Evolutionary conservation across 1,140 invertebrate species (phyloP), one percentile per base, ranked within the genome.

Genomic region (Drosophila suzukii): DNA sequence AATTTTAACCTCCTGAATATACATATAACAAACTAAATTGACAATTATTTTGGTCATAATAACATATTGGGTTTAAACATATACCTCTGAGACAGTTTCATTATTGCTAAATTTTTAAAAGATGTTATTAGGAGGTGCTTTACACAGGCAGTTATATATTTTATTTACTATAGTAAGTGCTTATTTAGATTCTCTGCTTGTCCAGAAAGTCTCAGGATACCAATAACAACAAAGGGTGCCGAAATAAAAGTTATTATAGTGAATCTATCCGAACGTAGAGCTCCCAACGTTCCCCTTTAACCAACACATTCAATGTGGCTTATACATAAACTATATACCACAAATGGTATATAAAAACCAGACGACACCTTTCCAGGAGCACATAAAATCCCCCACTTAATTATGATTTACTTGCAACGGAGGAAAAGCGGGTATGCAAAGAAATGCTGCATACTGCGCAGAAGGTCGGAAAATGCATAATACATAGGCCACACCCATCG

Each of bases 401-500:
- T 68, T 67, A 77, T 68, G 50, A 61, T 75, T 75, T 74, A 46
- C 36, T 55, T 6, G 38, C 51, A 62, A 36, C 44, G 24, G 44
- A 27, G 36, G 47, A 12, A 39, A 34, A 15, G 38, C 27, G 43
- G 61, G 34, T 71, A 57, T 71, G 65, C 38, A 53, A 41, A 53
- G 36, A 53, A 61, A 43, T 41, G 34, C 13, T 30, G 49, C 41
- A 70, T 49, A 15, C 43, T 71, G 68, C 68, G 68, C 65, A 71
- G 53, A 30, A 32, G 30, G 63, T 44, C 38, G 55, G 17, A 34
- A 39, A 74, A 73, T 75, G 73, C 61, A 75, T 59, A 47, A 66
- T 44, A 76, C 71, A 75, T 76, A 76, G 73, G 73, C 73, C 73
- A 76, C 73, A 76, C 73, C 73, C 73, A 76, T 76, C 74, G 54